A percentile compares a stretch with the other conserved stretches of the same genome.
These are phyloP conservation scores for Petrocephalus schoutedeni DNA, from an alignment of 2,797 vertebrate species.

Conservation along the genomic window DNA sequence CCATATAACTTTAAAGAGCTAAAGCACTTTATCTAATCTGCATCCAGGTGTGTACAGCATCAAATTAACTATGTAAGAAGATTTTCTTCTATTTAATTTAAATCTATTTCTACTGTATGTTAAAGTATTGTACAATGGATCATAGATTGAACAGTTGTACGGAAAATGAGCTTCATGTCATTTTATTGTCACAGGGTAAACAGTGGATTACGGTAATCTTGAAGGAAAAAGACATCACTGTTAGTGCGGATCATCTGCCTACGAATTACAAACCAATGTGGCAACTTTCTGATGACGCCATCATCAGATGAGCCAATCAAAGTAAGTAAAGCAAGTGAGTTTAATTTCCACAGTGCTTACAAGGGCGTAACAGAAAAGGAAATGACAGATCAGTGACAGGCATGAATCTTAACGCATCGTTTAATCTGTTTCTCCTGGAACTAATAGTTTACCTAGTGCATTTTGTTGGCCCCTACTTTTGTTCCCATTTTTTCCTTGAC, in stretches of 20 bases:
- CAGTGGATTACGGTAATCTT: not conserved
- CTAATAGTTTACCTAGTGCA: not conserved
- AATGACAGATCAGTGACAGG: not conserved
- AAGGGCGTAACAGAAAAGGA: not conserved
- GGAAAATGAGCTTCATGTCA: not conserved
- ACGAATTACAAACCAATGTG: not conserved
- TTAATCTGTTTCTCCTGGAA: not conserved
- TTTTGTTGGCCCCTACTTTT: not conserved
- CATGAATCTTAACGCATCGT: not conserved
- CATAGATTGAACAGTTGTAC: not conserved
- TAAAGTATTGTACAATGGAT: not conserved
- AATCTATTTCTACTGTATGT: not conserved
- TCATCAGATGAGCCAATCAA: not conserved
- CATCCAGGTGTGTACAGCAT: not conserved
- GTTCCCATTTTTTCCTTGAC: not conserved
- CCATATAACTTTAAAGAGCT: not conserved
- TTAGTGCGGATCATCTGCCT: not conserved
- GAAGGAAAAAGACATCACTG: not conserved
- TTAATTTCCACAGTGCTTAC: not conserved
- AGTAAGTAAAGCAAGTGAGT: not conserved
- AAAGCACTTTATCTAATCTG: not conserved
- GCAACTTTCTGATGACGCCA: not conserved
- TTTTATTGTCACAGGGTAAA: not conserved
- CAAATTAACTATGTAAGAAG: not conserved
- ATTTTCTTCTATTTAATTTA: not conserved